phyloP scores from a whole-genome alignment of 2,113 vertebrate species.

The Hypocryptadius cinnamomeus region DNA sequence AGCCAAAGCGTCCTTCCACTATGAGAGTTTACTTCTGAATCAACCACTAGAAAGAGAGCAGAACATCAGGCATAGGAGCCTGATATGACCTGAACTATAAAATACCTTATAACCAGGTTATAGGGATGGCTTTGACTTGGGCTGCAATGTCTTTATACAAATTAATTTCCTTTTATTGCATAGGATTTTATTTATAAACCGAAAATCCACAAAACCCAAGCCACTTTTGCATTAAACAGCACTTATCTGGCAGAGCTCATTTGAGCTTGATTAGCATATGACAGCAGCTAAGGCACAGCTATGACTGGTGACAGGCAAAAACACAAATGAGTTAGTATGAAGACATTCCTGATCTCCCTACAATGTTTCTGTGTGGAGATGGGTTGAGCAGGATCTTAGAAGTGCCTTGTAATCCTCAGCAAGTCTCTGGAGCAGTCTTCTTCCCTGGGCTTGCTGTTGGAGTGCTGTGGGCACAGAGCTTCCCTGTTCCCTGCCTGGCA shows the following conservation, averaged over 20 bases:
- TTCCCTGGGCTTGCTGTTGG: background rate
- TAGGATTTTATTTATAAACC: background rate
- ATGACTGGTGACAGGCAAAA: background rate
- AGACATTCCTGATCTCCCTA: background rate
- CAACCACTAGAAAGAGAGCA: background rate
- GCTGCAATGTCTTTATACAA: background rate
- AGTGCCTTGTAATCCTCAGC: background rate
- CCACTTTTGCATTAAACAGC: background rate
- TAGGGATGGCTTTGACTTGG: background rate
- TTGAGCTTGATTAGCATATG: background rate
- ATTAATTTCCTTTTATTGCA: background rate
- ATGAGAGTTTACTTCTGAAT: background rate
- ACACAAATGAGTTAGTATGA: background rate
- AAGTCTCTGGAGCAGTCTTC: fast-evolving
- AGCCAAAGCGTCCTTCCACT: background rate
- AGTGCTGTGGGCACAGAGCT: fast-evolving
- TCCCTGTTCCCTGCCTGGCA: fast-evolving
- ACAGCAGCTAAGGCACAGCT: background rate
- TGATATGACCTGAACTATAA: background rate
- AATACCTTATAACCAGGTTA: background rate
- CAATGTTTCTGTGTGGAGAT: background rate
- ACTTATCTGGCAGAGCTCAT: background rate
- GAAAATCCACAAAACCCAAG: background rate
- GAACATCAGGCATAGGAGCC: background rate
- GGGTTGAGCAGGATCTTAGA: fast-evolving